Evolutionary conservation across 2,888 invertebrate species (phyloP), one percentile per base, ranked within the genome.

Genomic region (Rhagium mordax): DNA sequence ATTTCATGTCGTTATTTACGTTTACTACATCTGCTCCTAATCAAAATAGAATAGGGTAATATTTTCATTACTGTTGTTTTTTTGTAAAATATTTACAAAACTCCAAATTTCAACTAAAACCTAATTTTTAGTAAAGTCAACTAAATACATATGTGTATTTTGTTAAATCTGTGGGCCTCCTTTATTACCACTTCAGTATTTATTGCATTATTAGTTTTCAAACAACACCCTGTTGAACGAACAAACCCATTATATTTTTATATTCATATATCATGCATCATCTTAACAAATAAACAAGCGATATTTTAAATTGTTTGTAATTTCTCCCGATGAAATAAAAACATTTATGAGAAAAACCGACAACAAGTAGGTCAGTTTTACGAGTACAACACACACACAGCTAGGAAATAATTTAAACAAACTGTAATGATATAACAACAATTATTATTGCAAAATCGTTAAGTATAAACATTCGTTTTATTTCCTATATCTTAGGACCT

Each of bases 401-500:
- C 55, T 68, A 74, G 79, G 78, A 79, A 78, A 72, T 72, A 70
- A 71, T 57, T 72, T 72, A 77, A 75, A 79, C 74, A 74, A 72
- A 61, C 65, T 59, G 64, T 70, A 24, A 71, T 75, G 65, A 77
- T 76, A 74, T 74, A 76, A 76, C 71, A 77, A 78, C 55, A 72
- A 74, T 66, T 71, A 48, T 27, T 48, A 71, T 78, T 79, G 74
- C 77, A 74, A 73, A 74, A 79, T 49, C 3, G 13, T 33, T 5
- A 18, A 24, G 16, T 47, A 33, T 57, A 67, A 67, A 67, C 29
- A 67, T 65, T 16, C 18, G 18, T n/a, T 41, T 79, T 84, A 71
- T 76, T 82, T 62, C 72, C 76, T 48, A 72, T 61, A 53, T 76
- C 59, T 79, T 78, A 77, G 60, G 72, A 74, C 74, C 83, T 84